phyloP scores from a whole-genome alignment of 1,140 invertebrate species.

The Gerris buenoi region DNA sequence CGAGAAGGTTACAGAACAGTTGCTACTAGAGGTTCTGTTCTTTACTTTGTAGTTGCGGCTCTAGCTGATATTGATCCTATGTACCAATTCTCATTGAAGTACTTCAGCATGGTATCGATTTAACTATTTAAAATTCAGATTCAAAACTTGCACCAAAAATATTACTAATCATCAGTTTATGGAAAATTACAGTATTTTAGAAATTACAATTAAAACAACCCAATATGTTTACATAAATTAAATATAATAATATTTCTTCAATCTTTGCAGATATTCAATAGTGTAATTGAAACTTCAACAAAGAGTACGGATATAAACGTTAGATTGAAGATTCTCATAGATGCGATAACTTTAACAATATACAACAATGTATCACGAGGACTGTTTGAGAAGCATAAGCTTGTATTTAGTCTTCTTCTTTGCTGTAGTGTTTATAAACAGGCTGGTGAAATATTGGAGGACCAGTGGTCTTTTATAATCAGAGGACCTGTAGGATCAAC shows the following conservation, averaged over 20 bases:
- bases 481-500: slow-evolving; percentile 37
- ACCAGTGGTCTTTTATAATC: slow-evolving; percentile 58
- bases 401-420: slow-evolving; percentile 73
- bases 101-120: slow-evolving; percentile 51
- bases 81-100: slow-evolving; percentile 88
- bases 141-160: too few species aligned
- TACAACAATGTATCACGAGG: slow-evolving; percentile 77
- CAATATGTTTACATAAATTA: too few species aligned
- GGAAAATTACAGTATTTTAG: too few species aligned
- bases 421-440: slow-evolving; percentile 57
- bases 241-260: too few species aligned
- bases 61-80: slow-evolving; percentile 82
- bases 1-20: slow-evolving; percentile 71
- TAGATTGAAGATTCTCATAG: slow-evolving; percentile 47
- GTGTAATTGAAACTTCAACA: slow-evolving; percentile 51
- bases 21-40: slow-evolving; percentile 67
- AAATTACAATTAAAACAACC: too few species aligned
- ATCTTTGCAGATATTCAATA: slow-evolving; percentile 53
- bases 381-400: slow-evolving; percentile 80
- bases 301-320: slow-evolving; percentile 42
- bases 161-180: too few species aligned
- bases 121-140: too few species aligned
- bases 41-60: slow-evolving; percentile 81
- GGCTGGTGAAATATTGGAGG: slow-evolving; percentile 34
- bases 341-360: slow-evolving; percentile 62